Evolutionary conservation across 2,797 vertebrate genomes (phyloP).

Genomic region (Phataginus tricuspis): DNA sequence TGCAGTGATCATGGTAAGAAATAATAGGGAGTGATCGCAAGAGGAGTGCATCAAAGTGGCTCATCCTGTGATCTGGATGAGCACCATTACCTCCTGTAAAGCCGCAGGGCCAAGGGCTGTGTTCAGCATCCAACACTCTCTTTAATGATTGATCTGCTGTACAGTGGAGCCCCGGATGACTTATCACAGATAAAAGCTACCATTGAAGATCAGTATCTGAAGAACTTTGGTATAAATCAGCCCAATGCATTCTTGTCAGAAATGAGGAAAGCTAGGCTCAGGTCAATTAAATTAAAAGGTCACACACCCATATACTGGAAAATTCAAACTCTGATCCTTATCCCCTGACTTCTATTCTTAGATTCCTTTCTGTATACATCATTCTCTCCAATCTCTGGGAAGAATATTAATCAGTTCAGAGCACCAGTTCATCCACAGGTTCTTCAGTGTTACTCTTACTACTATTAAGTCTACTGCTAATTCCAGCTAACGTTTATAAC

Average conservation of each 20-base stretch:
- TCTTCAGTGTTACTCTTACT: neutral
- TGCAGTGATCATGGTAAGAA: neutral
- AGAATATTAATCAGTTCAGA: neutral
- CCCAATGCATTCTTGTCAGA: neutral
- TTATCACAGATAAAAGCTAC: neutral
- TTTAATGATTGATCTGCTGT: neutral
- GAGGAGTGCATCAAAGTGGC: neutral
- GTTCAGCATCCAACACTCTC: neutral
- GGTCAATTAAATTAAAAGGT: slow-evolving; percentile 8
- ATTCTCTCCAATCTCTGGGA: neutral
- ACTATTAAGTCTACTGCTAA: neutral
- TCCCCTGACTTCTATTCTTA: neutral
- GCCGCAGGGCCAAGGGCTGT: neutral
- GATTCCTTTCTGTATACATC: neutral
- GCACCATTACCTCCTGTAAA: neutral
- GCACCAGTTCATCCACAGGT: neutral
- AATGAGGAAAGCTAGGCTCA: neutral
- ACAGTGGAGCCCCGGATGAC: neutral
- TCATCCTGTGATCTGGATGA: neutral
- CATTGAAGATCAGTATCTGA: neutral
- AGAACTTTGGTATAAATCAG: neutral
- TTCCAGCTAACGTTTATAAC: neutral
- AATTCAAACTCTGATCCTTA: neutral
- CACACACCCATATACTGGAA: neutral
- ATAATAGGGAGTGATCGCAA: neutral